Percentiles rank a stretch among this genome's conserved stretches.
Evolutionary conservation across 2,797 vertebrate species (phyloP).

Genomic region (Megaceryle alcyon): DNA sequence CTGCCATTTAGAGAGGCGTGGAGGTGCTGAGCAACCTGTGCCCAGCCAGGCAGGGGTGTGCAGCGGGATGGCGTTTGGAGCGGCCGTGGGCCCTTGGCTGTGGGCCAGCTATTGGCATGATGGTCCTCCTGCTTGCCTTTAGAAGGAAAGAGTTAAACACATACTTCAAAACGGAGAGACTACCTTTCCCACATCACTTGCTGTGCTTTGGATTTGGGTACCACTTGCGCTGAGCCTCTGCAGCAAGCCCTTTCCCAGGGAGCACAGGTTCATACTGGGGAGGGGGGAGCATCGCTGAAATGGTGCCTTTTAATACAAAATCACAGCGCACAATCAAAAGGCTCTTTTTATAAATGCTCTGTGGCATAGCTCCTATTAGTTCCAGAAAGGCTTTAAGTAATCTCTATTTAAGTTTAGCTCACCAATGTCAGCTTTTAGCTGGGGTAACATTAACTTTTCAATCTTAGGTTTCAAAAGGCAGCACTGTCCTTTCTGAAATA

Average conservation of each 20-base stretch:
- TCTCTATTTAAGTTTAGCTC: background rate
- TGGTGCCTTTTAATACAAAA: background rate
- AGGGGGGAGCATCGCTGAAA: background rate
- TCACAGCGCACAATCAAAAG: background rate
- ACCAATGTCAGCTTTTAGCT: background rate
- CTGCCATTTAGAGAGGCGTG: background rate
- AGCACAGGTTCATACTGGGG: rapidly evolving
- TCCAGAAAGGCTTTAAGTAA: background rate
- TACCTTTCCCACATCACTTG: background rate
- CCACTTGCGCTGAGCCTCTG: rapidly evolving
- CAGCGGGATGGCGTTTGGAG: rapidly evolving
- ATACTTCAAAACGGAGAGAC: background rate
- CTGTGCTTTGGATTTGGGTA: background rate
- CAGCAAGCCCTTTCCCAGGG: background rate
- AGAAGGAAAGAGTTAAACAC: background rate
- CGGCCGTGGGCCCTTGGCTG: background rate
- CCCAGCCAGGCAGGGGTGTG: background rate
- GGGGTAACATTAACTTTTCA: background rate
- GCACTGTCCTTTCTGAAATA: background rate
- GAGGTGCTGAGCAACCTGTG: background rate
- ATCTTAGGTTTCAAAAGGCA: background rate
- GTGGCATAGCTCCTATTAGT: background rate
- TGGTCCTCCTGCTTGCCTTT: background rate
- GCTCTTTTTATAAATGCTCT: background rate
- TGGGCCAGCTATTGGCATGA: background rate